Conservation (phyloP, 2,797 vertebrate genomes). For the Poeciliopsis infans region DNA sequence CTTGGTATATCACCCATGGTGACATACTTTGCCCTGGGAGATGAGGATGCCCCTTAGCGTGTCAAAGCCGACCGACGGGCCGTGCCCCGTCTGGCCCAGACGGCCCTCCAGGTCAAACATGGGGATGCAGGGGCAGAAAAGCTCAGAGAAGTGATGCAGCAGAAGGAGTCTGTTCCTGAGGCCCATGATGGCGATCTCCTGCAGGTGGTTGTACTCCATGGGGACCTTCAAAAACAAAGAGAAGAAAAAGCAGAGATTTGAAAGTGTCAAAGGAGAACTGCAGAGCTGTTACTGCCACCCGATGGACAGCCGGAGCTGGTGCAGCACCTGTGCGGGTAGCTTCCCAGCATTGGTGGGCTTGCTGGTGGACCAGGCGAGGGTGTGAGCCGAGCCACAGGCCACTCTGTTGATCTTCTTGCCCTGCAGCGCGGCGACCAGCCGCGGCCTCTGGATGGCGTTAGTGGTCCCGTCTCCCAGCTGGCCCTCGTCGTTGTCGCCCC, state of each 20-base stretch:
- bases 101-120: conserved; percentile 98
- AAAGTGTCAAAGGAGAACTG: neutral
- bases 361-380: conserved; percentile 97
- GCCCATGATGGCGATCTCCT: conserved; percentile 92
- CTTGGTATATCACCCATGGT: neutral
- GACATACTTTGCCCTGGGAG: conserved; percentile 95
- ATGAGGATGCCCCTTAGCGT: conserved; percentile 95
- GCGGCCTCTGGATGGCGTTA: conserved; percentile 96
- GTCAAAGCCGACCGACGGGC: conserved; percentile 93
- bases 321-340: conserved; percentile 91
- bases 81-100: conserved; percentile 91
- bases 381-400: conserved; percentile 97
- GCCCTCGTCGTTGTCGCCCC: conserved; percentile 99
- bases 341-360: conserved; percentile 98
- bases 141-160: conserved; percentile 96
- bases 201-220: conserved; percentile 99
- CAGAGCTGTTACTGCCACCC: conserved; percentile 57
- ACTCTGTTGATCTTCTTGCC: conserved; percentile 99
- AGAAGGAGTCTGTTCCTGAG: conserved; percentile 94
- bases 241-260: neutral
- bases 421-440: conserved; percentile 95
- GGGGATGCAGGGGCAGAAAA: conserved; percentile 98
- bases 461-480: conserved; percentile 98
- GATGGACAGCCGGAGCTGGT: conserved; percentile 25
- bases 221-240: conserved; percentile 84